phyloP scores from a whole-genome alignment of 2,888 invertebrate species.

The Harpalus rubripes region DNA sequence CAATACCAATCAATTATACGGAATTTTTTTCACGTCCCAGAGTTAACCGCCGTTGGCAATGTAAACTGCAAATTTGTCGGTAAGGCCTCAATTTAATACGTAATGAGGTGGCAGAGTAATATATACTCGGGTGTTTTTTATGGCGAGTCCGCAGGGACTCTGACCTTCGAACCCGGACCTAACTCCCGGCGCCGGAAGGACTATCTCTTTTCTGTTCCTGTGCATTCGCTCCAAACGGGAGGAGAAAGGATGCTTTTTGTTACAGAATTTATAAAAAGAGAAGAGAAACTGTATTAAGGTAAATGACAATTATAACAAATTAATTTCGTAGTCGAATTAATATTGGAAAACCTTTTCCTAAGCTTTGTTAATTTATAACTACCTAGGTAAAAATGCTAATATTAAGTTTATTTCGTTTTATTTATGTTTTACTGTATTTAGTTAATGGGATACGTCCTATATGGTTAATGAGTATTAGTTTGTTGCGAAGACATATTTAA shows the following conservation, averaged over 20 bases:
- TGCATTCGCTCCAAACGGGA: neutral
- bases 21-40: neutral
- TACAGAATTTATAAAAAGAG: neutral
- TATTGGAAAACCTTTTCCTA: neutral
- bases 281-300: neutral
- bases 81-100: slow-evolving; percentile 33
- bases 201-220: slow-evolving; percentile 26
- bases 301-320: too few relatives aligned
- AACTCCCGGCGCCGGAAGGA: slow-evolving; percentile 12
- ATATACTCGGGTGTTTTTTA: slow-evolving; percentile 38
- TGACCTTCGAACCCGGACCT: slow-evolving; percentile 30
- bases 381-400: neutral
- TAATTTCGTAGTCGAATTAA: neutral
- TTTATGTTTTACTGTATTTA: neutral
- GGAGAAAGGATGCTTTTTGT: neutral
- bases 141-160: slow-evolving; percentile 1
- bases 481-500: too few relatives aligned
- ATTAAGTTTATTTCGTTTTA: neutral
- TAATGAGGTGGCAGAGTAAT: slow-evolving; percentile 45
- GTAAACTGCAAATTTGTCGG: slow-evolving; percentile 6
- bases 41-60: too few relatives aligned
- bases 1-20: neutral
- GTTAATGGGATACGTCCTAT: neutral
- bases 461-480: neutral
- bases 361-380: neutral